Conservation (phyloP, 2,797 vertebrate genomes). For the Hyperoplus lanceolatus region DNA sequence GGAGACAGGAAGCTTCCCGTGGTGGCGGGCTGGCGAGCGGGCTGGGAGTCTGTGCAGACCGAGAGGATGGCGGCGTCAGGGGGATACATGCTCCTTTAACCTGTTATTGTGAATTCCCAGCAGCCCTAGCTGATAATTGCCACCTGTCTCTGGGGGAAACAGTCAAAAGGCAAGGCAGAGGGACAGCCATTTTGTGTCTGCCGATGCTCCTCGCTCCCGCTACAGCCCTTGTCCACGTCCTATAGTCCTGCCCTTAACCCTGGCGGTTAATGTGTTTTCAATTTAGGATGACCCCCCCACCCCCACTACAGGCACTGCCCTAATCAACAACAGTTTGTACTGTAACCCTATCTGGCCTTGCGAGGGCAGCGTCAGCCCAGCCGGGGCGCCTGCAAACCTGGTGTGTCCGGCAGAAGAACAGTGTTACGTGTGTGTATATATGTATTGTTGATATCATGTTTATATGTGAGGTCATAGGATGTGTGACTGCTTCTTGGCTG, state of each 20-base stretch:
- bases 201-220: slow-evolving; percentile 51
- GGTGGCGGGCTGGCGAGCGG: slow-evolving; percentile 48
- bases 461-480: slow-evolving; percentile 73
- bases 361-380: slow-evolving; percentile 76
- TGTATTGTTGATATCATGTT: slow-evolving; percentile 70
- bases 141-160: slow-evolving; percentile 77
- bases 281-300: slow-evolving; percentile 83
- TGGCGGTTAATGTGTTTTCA: slow-evolving; percentile 87
- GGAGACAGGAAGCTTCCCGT: slow-evolving; percentile 77
- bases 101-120: slow-evolving; percentile 85
- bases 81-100: slow-evolving; percentile 87
- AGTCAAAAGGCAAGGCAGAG: slow-evolving; percentile 77
- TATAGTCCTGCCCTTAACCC: slow-evolving; percentile 82
- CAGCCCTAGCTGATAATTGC: slow-evolving; percentile 82
- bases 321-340: slow-evolving; percentile 90
- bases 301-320: slow-evolving; percentile 73
- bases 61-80: slow-evolving; percentile 78
- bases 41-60: slow-evolving; percentile 64
- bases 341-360: slow-evolving; percentile 84
- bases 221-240: slow-evolving; percentile 78
- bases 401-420: slow-evolving; percentile 72
- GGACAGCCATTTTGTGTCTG: slow-evolving; percentile 82
- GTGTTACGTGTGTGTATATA: slow-evolving; percentile 47
- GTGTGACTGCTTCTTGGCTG: slow-evolving; percentile 41
- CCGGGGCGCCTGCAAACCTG: slow-evolving; percentile 76